A percentile compares a stretch with the other conserved stretches of the same genome.
phyloP scores from a whole-genome alignment of 2,888 invertebrate genomes.

The Periphyllus acericola region DNA sequence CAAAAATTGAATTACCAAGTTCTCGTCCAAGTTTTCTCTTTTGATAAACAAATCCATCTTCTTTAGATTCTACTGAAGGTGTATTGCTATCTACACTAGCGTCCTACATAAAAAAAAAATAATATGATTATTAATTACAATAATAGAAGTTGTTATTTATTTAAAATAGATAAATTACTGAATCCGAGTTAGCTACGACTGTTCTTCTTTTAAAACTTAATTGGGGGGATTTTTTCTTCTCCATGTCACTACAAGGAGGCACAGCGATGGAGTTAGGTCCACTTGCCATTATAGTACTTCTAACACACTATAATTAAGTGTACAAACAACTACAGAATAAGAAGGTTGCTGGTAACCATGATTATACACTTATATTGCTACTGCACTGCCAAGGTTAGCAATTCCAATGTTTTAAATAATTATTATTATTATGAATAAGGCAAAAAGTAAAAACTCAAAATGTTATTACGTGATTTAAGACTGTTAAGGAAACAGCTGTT shows the following conservation, averaged over 20 bases:
- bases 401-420: conserved; percentile 40
- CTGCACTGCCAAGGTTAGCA: conserved; percentile 50
- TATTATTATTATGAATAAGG: conserved; percentile 32
- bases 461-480: neutral
- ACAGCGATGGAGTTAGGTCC: conserved; percentile 46
- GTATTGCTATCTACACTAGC: conserved; percentile 70
- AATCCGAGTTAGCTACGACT: conserved; percentile 66
- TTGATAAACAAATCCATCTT: conserved; percentile 64
- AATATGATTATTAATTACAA: no score
- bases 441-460: conserved; percentile 12
- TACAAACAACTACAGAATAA: conserved; percentile 7
- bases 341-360: conserved; percentile 40
- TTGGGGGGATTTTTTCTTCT: conserved; percentile 66
- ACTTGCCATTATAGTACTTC: conserved; percentile 48
- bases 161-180: conserved; percentile 65
- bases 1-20: conserved; percentile 63
- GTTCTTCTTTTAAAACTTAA: conserved; percentile 66
- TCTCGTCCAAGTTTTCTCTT: conserved; percentile 59
- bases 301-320: neutral
- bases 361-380: conserved; percentile 16
- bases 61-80: conserved; percentile 69
- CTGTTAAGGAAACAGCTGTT: conserved; percentile 41
- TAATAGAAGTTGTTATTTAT: neutral
- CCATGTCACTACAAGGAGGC: conserved; percentile 63
- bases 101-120: conserved; percentile 66